Evolutionary conservation across 64 coral and sea anemone genomes (phyloP), one percentile per base, ranked within the genome.

Genomic region (Acropora tenuis): DNA sequence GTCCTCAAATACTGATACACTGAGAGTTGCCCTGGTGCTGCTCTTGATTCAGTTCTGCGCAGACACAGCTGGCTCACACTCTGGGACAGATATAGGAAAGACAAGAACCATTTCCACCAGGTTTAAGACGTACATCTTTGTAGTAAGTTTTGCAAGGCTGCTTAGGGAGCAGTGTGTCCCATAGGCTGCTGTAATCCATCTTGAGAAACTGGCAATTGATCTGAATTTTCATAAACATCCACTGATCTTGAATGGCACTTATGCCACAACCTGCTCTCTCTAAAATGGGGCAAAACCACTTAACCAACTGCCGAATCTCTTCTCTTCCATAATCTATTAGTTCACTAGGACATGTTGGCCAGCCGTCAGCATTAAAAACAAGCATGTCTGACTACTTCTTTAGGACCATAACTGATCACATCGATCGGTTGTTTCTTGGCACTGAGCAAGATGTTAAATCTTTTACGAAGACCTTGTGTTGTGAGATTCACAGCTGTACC

Each of bases 61-160:
- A 3, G 58, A 82, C 59, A 82, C 58, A 61, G 79, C 79, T 6
- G 12, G 20, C 58, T 82, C 58, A 15, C 79, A 83, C 41, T 83
- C 41, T n/a, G 80, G 42, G 1, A 61, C 80, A 83, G 80, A 68
- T 65, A 83, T 83, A 0, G 61, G 89, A 3, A 83, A 60, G 5
- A 91, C 89, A 45, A 91, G 74, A 55, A 91, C 40, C 16, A 91
- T 50, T 20, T 91, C 89, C 52, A 91, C 79, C 3, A 84, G 79
- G 43, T 91, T 79, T 75, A 79, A 46, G 19, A 92, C 30, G 30
- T 30, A 30, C 60, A 78, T 92, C 57, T 86, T 67, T 47, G 80
- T 66, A 50, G 60, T 77, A 41, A 5, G 67, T 43, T 58, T 87
- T 86, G 90, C 86, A 86, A 2, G 82, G 90, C 13, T 52, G 40